These are phyloP conservation scores for Oophaga pumilio DNA, from an alignment of 2,113 vertebrate species.

Conservation along the genomic window DNA sequence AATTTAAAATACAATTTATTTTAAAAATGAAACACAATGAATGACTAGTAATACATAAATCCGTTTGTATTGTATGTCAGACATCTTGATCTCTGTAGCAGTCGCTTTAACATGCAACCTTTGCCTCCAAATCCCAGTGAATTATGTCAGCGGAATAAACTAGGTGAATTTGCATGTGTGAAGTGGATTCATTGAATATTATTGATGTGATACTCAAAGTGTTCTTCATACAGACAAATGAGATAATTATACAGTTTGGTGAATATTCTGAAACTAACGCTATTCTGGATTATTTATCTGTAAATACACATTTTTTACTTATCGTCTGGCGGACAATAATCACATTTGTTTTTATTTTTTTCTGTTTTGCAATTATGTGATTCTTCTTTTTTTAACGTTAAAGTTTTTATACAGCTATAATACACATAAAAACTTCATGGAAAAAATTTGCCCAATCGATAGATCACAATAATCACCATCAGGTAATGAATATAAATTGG, in stretches of 20 bases:
- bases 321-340: too few species aligned
- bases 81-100: background rate
- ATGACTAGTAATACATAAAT: background rate
- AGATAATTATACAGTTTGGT: slow-evolving; percentile 6
- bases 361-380: background rate
- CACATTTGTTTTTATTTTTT: background rate
- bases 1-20: too few species aligned
- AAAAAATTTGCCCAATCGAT: too few species aligned
- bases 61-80: background rate
- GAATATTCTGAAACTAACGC: slow-evolving; percentile 3
- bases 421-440: too few species aligned
- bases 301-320: background rate
- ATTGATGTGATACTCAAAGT: background rate
- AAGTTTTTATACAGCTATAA: too few species aligned
- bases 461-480: too few species aligned
- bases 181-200: background rate
- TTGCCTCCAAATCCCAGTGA: background rate
- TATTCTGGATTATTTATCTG: background rate
- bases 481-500: too few species aligned
- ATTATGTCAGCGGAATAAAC: background rate
- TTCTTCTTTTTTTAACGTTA: background rate
- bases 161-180: background rate
- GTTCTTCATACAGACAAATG: background rate
- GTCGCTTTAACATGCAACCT: background rate
- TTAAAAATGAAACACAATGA: too few species aligned